Conservation (phyloP, 2,888 invertebrate species). For the Keiferia lycopersicella region DNA sequence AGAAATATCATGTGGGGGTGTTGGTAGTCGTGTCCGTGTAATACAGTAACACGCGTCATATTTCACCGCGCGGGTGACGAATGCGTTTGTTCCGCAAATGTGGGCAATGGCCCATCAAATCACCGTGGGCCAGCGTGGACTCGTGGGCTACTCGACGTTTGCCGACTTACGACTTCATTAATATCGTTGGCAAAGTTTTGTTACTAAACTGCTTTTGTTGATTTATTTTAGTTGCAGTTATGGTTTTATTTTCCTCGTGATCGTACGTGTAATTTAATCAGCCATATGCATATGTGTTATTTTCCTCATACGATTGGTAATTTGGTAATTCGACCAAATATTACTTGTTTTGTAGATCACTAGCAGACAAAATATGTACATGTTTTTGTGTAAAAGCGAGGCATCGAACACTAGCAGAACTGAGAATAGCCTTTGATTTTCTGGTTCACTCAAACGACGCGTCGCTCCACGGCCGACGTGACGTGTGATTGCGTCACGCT, state of each 20-base stretch:
- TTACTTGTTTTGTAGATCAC: no score
- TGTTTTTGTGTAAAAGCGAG: neutral
- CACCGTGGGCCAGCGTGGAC: neutral
- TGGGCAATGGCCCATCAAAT: slow-evolving; percentile 29
- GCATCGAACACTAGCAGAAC: neutral
- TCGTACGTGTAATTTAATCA: no score
- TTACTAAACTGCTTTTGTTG: no score
- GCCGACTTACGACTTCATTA: neutral
- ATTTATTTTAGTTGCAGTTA: no score
- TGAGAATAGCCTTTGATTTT: slow-evolving; percentile 18
- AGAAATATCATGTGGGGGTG: neutral
- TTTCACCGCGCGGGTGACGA: slow-evolving; percentile 27
- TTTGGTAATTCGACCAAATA: no score
- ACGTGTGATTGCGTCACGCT: slow-evolving; percentile 21
- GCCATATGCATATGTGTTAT: no score
- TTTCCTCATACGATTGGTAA: no score
- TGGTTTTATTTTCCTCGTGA: no score
- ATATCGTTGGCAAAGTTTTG: neutral
- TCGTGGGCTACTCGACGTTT: slow-evolving; percentile 1
- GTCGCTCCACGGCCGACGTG: slow-evolving; percentile 14
- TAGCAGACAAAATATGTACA: neutral
- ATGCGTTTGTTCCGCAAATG: slow-evolving; percentile 30
- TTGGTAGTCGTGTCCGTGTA: slow-evolving; percentile 12
- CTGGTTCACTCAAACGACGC: slow-evolving; percentile 17
- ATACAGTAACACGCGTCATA: slow-evolving; percentile 17